Evolutionary conservation across 1,140 invertebrate genomes (phyloP), one percentile per base, ranked within the genome.

Genomic region (Heliconius congener): DNA sequence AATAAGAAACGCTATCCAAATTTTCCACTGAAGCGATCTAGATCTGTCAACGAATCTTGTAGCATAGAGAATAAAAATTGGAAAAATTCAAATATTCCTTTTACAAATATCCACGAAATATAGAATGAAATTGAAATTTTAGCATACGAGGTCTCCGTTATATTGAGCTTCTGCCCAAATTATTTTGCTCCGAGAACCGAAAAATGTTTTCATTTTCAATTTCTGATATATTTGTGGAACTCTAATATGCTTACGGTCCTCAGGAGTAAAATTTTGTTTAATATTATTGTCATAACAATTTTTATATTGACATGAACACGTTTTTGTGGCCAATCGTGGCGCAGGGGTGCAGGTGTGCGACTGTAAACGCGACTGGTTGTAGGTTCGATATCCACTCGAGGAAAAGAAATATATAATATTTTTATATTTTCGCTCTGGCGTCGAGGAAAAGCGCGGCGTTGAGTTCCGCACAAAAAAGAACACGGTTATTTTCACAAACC

Each of bases 71-170:
- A 76, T 42, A 30, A 39, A 76, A 76, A 55, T 46, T 76, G 55
- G 11, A 42, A 71, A 42, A 70, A 46, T 42, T 76, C 39, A 76
- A 76, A 71, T 76, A 70, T 76, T 76, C 13, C 34, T 70, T 46
- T 46, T 46, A 30, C 60, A 46, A 70, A 76, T 46, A 75, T 42
- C 60, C 23, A 42, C 39, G 16, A 57, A 70, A 27, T 37, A 70
- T 46, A 23, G 57, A 39, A 42, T 66, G 74, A 50, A 76, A 76
- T 42, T 52, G 46, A 74, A 37, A 70, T 71, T 76, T 76, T 76
- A 34, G 19, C 18, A 19, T 70, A 19, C 37, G 27, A 76, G 66
- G 16, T 46, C 60, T 55, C 6, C 30, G 39, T 75, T 23, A 55
- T 60, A 75, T 60, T 66, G 60, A 66, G 42, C 60, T 66, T 27